Evolutionary conservation across 2,797 vertebrate genomes (phyloP).

Genomic region (Adelosebastes latens): DNA sequence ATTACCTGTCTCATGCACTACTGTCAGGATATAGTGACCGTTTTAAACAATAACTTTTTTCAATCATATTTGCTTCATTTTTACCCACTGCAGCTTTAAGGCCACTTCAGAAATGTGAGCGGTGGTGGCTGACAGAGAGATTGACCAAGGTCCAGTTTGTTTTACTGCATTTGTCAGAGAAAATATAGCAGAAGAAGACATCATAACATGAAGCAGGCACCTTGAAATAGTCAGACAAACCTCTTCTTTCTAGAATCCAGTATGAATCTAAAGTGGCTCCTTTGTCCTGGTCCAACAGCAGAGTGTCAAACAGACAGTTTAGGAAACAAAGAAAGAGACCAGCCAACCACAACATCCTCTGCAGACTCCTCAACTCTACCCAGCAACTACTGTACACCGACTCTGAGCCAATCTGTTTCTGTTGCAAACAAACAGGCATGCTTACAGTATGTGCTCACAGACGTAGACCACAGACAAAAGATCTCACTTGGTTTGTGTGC

Average conservation of each 20-base stretch:
- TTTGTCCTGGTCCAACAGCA: slow-evolving; percentile 54
- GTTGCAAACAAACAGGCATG: slow-evolving; percentile 64
- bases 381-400: slow-evolving; percentile 83
- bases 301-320: slow-evolving; percentile 44
- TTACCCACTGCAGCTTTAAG: background rate
- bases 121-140: background rate
- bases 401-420: slow-evolving; percentile 80
- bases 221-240: background rate
- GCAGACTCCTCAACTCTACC: slow-evolving; percentile 81
- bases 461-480: slow-evolving; percentile 35
- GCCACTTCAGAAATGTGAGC: background rate
- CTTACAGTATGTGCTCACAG: slow-evolving; percentile 55
- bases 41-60: no score
- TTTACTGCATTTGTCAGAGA: background rate
- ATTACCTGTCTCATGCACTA: no score
- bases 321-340: slow-evolving; percentile 57
- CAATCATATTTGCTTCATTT: no score
- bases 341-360: slow-evolving; percentile 59
- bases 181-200: background rate
- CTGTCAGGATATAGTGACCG: no score
- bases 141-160: background rate
- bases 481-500: background rate
- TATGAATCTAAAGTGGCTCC: slow-evolving; percentile 15
- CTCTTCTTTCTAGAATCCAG: background rate
- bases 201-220: background rate